Percentiles rank a stretch among this genome's conserved stretches.
These are phyloP conservation scores for Asteroscopus sphinx DNA, from an alignment of 2,888 invertebrate species.

Conservation along the genomic window DNA sequence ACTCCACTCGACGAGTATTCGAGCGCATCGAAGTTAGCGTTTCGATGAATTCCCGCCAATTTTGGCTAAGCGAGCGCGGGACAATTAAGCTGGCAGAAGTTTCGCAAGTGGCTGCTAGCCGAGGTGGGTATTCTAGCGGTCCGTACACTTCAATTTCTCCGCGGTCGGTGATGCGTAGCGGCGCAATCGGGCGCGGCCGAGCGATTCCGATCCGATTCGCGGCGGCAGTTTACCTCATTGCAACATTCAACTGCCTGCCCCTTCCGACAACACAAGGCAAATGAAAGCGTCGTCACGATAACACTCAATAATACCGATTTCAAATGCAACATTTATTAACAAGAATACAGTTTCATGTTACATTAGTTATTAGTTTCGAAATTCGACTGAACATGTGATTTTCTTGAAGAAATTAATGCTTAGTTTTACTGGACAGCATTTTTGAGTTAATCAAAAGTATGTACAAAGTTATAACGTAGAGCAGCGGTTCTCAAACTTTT, in stretches of 20 bases:
- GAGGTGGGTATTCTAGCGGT: constrained; percentile 77
- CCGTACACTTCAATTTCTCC: constrained; percentile 86
- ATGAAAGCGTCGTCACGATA: constrained; percentile 71
- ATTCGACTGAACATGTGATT: not conserved
- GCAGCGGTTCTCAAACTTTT: no score
- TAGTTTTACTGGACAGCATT: no score
- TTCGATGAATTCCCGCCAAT: constrained; percentile 74
- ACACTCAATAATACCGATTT: constrained; percentile 57
- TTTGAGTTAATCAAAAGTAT: no score
- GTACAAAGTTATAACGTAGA: no score
- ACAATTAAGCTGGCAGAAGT: constrained; percentile 81
- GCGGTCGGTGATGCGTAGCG: constrained; percentile 81
- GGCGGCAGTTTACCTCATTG: constrained; percentile 73
- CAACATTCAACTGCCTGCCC: constrained; percentile 76
- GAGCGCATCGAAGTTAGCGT: constrained; percentile 75
- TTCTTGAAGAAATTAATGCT: not conserved
- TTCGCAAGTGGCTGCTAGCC: constrained; percentile 81
- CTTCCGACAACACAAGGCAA: constrained; percentile 74
- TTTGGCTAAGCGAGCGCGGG: constrained; percentile 67
- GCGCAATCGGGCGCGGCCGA: constrained; percentile 87
- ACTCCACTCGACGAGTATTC: constrained; percentile 65
- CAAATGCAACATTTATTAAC: constrained; percentile 58
- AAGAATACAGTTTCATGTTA: constrained; percentile 30
- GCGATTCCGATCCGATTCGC: constrained; percentile 85
- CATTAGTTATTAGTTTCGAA: not conserved